Evolutionary conservation across 2,888 invertebrate genomes (phyloP).

Genomic region (Aphidoletes aphidimyza): DNA sequence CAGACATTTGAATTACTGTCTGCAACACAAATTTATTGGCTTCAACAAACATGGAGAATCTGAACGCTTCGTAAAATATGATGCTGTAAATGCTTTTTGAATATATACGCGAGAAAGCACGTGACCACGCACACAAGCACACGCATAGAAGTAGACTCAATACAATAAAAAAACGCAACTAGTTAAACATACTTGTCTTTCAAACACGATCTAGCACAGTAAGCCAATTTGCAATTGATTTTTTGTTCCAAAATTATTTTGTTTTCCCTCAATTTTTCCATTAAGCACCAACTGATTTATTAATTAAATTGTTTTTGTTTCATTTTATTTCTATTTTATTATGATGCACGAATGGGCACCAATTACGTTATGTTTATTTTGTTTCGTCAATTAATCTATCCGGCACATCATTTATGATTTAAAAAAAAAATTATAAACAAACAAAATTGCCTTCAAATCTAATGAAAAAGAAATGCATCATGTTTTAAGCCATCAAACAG

Average conservation of each 20-base stretch:
- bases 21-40: not conserved
- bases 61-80: not conserved
- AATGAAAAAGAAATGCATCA: conserved; percentile 63
- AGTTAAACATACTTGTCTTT: not conserved
- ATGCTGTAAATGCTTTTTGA: not conserved
- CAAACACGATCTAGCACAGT: not conserved
- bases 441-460: not conserved
- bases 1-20: not conserved
- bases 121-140: not conserved
- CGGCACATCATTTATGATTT: not conserved
- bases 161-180: too few relatives aligned
- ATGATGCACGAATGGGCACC: not conserved
- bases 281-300: too few relatives aligned
- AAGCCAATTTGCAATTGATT: not conserved
- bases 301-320: too few relatives aligned
- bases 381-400: not conserved
- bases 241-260: not conserved
- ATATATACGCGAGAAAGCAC: conserved; percentile 9
- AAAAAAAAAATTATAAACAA: not conserved
- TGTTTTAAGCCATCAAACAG: conserved; percentile 66
- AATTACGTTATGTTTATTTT: not conserved
- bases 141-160: not conserved
- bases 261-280: not conserved
- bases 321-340: not conserved
- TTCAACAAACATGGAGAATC: not conserved